A percentile compares a stretch with the other conserved stretches of the same genome.
phyloP scores from a whole-genome alignment of 2,113 vertebrate species.

The Syrrhaptes paradoxus region DNA sequence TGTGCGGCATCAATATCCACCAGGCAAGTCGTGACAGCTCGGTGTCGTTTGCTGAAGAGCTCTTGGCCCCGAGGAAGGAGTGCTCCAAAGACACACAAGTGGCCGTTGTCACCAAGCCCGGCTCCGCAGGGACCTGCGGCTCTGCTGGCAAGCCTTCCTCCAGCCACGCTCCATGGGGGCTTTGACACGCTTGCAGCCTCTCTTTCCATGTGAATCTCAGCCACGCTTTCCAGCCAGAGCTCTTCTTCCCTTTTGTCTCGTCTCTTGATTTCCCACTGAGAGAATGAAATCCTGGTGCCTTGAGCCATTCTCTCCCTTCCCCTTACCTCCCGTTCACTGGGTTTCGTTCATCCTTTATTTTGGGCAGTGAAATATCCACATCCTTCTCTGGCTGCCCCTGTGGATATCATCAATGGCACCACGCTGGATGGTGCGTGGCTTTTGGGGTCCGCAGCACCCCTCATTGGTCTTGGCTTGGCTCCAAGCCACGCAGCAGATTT shows the following conservation, averaged over 20 bases:
- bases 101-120: not conserved
- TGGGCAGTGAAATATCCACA: not conserved
- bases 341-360: not conserved
- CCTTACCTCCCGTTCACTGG: not conserved
- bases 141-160: not conserved
- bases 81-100: not conserved
- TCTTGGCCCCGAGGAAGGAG: not conserved
- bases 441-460: not conserved
- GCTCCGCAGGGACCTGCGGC: not conserved
- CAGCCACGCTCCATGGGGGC: accelerated
- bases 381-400: not conserved
- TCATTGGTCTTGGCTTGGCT: not conserved
- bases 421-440: not conserved
- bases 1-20: not conserved
- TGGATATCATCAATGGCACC: not conserved
- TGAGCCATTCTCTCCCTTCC: not conserved
- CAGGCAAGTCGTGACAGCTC: not conserved
- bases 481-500: not conserved
- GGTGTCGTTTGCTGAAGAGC: accelerated
- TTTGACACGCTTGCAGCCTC: not conserved
- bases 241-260: not conserved
- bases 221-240: not conserved
- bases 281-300: not conserved
- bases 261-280: not conserved
- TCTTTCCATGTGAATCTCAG: not conserved